phyloP scores from a whole-genome alignment of 64 coral and sea anemone species.

The Actinia tenebrosa region DNA sequence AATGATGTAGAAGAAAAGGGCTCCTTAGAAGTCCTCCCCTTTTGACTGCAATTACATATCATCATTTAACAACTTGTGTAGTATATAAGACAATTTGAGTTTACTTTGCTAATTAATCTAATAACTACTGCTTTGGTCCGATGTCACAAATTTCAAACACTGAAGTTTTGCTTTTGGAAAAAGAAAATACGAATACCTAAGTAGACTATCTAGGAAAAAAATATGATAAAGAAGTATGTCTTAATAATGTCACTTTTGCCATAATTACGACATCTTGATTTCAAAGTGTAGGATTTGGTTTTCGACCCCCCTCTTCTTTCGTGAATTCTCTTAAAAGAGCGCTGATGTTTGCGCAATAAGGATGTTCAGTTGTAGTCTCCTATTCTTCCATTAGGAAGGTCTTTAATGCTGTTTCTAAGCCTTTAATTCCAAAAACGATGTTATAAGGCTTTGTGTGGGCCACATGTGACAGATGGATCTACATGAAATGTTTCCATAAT shows the following conservation, averaged over 20 bases:
- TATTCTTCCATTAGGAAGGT: too few species aligned
- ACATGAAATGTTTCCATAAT: background rate
- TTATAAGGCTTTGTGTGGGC: background rate
- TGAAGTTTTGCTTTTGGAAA: background rate
- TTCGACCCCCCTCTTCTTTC: background rate
- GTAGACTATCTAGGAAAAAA: background rate
- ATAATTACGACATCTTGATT: background rate
- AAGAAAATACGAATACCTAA: background rate
- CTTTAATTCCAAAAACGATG: background rate
- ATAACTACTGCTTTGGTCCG: background rate
- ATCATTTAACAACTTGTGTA: background rate
- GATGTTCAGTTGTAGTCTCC: background rate
- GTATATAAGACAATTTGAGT: background rate
- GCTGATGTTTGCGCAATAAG: background rate
- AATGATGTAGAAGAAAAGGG: too few species aligned
- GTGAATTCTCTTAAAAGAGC: too few species aligned
- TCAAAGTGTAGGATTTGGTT: background rate
- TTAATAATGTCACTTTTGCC: background rate
- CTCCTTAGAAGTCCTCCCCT: background rate
- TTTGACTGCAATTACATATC: background rate
- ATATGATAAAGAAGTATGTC: too few species aligned
- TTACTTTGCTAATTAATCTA: background rate
- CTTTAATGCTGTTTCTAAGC: background rate
- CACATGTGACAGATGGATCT: background rate
- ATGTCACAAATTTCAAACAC: background rate